phyloP scores from a whole-genome alignment of 2,888 invertebrate species.

The Dasypogon diadema region DNA sequence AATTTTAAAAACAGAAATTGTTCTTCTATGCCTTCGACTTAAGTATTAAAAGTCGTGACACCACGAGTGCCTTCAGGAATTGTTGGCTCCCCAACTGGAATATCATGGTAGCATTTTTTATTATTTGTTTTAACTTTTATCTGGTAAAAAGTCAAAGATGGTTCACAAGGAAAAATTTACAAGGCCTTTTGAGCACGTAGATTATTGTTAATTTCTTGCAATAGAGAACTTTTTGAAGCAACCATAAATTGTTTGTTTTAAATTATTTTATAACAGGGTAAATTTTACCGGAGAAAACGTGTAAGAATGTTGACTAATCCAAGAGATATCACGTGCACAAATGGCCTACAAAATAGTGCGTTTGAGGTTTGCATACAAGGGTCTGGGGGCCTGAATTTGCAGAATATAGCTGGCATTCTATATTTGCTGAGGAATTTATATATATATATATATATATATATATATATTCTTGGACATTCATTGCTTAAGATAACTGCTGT shows the following conservation, averaged over 20 bases:
- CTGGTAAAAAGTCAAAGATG: slow-evolving; percentile 13
- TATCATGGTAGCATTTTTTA: not conserved
- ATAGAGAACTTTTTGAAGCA: too few relatives aligned
- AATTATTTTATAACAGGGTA: too few relatives aligned
- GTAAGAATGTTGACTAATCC: slow-evolving; percentile 26
- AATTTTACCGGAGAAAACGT: not conserved
- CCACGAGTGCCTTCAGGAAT: slow-evolving; percentile 58
- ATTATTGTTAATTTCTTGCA: too few relatives aligned
- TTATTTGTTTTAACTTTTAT: slow-evolving; percentile 22
- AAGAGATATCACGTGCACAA: slow-evolving; percentile 14
- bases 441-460: too few relatives aligned
- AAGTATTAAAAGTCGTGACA: slow-evolving; percentile 59
- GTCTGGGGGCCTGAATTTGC: slow-evolving; percentile 21
- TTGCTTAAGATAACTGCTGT: slow-evolving; percentile 46
- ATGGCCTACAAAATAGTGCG: not conserved
- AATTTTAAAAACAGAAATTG: slow-evolving; percentile 32
- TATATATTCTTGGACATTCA: slow-evolving; percentile 48
- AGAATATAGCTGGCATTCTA: slow-evolving; percentile 35
- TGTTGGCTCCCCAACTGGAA: not conserved
- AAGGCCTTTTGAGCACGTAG: too few relatives aligned
- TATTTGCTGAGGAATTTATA: slow-evolving; percentile 52
- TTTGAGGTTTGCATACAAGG: not conserved
- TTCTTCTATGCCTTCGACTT: slow-evolving; percentile 17
- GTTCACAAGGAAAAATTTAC: slow-evolving; percentile 4
- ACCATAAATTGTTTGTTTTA: too few relatives aligned